phyloP scores from a whole-genome alignment of 2,797 vertebrate species.

The Gouania willdenowi region DNA sequence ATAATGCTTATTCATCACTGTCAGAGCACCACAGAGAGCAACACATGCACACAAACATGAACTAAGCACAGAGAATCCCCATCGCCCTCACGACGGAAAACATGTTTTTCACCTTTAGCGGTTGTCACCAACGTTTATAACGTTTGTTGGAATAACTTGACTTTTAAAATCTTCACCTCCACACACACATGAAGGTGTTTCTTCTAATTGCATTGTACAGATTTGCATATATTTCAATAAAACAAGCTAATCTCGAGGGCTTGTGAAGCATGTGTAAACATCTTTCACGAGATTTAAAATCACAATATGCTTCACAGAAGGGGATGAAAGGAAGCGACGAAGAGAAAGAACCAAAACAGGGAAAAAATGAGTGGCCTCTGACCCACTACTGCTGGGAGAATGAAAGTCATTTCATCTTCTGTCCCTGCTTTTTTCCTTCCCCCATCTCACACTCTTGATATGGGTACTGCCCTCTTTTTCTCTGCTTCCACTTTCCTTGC shows the following conservation, averaged over 20 bases:
- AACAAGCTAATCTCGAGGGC: constrained; percentile 25
- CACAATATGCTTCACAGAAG: background rate
- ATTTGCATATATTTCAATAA: constrained; percentile 38
- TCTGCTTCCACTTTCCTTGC: constrained; percentile 23
- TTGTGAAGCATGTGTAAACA: constrained; percentile 38
- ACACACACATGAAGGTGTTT: constrained; percentile 7
- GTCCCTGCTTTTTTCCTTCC: constrained; percentile 18
- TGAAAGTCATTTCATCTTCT: constrained; percentile 59
- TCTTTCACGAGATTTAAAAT: constrained; percentile 45
- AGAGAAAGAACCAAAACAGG: constrained; percentile 32
- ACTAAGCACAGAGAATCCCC: constrained; percentile 1
- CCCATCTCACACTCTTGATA: background rate
- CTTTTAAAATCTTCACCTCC: background rate
- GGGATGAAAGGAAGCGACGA: constrained; percentile 52
- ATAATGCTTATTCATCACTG: constrained; percentile 69
- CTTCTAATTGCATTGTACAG: constrained; percentile 11
- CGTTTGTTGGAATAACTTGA: constrained; percentile 11
- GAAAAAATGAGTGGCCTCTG: constrained; percentile 53
- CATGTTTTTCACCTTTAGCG: constrained; percentile 9
- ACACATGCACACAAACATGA: constrained; percentile 7
- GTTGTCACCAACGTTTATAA: constrained; percentile 15
- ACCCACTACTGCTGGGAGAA: constrained; percentile 35
- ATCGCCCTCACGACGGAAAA: constrained; percentile 4
- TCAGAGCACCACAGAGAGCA: constrained; percentile 14
- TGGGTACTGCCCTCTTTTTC: constrained; percentile 11